Evolutionary conservation across 2,888 invertebrate species (phyloP), one percentile per base, ranked within the genome.

Genomic region (Lamellibrachia satsuma): DNA sequence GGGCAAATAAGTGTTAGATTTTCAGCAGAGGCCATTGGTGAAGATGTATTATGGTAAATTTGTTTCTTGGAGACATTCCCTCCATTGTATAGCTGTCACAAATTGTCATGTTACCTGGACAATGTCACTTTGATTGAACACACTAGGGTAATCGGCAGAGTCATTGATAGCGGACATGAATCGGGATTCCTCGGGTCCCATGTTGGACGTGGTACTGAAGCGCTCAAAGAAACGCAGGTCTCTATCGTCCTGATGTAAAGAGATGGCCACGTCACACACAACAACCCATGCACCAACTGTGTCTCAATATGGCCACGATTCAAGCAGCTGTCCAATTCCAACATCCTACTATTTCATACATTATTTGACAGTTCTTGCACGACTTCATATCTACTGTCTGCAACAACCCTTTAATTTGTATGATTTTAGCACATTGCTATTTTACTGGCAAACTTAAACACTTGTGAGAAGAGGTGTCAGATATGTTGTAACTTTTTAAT

Each of bases 211-310:
- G 1, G 92, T 91, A 60, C 92, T 92, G 91, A 90, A 93, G 90
- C 93, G 93, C 60, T 93, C 93, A 92, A 93, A 93, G 75, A 75
- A 93, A 39, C 55, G 57, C n/a, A 92, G 60, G 90, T 93, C 93
- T 39, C 92, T n/a, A 52, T 93, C 93, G 57, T 93, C 93, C 93
- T 93, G 90, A 52, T 27, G 75, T 75, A 75, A 22, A 75, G 75
- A 75, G 75, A 75, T 22, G 75, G 57, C 39, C 39, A 39, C 39
- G 57, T 75, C 22, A 22, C 15, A 75, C 75, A 75, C 75, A 75
- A 75, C 75, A 75, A 75, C 75, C 3, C 75, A 75, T 75, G 75
- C 75, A 75, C 75, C 75, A 75, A 75, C 75, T 75, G 75, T 75
- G 75, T 75, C 75, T n/a, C 75, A 75, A 6, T 22, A 22, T 75